phyloP scores from a whole-genome alignment of 2,797 vertebrate genomes.

The Erethizon dorsatum region DNA sequence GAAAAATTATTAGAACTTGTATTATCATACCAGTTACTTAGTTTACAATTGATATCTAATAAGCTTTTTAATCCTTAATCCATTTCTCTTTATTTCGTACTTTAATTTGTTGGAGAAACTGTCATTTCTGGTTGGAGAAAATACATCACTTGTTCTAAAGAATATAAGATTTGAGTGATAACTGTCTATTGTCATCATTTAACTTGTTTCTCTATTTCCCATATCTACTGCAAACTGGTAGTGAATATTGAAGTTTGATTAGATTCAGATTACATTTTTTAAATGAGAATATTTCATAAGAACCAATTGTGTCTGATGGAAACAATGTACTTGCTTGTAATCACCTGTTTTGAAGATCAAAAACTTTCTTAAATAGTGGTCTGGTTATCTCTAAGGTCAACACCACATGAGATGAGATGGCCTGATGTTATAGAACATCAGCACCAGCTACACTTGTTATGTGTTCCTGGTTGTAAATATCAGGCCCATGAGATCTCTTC shows the following conservation, averaged over 20 bases:
- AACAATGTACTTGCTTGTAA: not conserved
- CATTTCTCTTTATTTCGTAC: not conserved
- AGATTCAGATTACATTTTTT: not conserved
- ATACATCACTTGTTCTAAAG: not conserved
- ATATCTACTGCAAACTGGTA: not conserved
- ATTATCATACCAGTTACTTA: not conserved
- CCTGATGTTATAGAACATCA: not conserved
- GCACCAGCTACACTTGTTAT: not conserved
- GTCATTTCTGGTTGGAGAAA: not conserved
- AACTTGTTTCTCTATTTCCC: not conserved
- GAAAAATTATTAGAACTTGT: not conserved
- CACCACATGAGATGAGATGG: not conserved
- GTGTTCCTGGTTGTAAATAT: not conserved
- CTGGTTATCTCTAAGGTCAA: not conserved
- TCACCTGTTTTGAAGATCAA: not conserved
- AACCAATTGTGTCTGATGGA: not conserved
- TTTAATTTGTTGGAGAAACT: not conserved
- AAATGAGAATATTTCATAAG: not conserved
- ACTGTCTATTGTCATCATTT: not conserved
- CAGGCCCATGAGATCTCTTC: not conserved
- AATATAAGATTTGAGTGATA: not conserved
- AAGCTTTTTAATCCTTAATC: not conserved
- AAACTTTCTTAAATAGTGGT: not conserved
- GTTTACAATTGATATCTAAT: not conserved
- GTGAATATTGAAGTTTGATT: not conserved